phyloP scores from a whole-genome alignment of 2,888 invertebrate genomes.

The Incurvaria masculella region DNA sequence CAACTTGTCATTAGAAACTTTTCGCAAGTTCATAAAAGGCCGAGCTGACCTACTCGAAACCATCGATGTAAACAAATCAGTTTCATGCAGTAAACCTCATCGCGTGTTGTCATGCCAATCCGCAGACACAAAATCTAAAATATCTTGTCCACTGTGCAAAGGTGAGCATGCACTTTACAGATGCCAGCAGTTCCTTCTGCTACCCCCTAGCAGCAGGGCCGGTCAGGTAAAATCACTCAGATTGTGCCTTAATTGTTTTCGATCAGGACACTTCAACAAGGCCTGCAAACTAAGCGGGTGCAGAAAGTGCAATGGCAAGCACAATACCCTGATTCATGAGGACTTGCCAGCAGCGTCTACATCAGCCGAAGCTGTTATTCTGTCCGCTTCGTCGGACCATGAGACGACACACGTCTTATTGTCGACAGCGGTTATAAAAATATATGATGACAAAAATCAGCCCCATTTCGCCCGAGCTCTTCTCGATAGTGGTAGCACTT shows the following conservation, averaged over 20 bases:
- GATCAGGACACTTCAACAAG: background rate
- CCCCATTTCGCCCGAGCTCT: background rate
- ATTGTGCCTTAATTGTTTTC: constrained; percentile 4
- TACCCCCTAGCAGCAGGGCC: background rate
- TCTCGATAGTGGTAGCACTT: background rate
- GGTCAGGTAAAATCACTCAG: background rate
- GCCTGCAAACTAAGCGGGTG: background rate
- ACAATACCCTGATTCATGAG: background rate
- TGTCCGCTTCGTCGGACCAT: background rate
- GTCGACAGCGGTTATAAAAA: background rate
- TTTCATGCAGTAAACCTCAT: background rate
- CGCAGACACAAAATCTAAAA: too few species aligned
- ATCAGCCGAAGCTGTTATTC: too few species aligned
- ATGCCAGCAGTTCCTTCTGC: background rate
- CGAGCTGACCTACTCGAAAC: too few species aligned
- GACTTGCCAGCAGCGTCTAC: background rate
- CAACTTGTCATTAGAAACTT: too few species aligned
- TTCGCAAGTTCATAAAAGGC: too few species aligned
- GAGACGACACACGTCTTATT: background rate
- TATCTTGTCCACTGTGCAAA: too few species aligned
- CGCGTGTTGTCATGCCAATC: too few species aligned
- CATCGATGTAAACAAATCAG: background rate
- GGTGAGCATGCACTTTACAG: too few species aligned
- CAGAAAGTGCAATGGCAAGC: background rate
- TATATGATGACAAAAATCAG: background rate